Conservation (phyloP, 2,888 invertebrate genomes). For the Chymomyza amoena region DNA sequence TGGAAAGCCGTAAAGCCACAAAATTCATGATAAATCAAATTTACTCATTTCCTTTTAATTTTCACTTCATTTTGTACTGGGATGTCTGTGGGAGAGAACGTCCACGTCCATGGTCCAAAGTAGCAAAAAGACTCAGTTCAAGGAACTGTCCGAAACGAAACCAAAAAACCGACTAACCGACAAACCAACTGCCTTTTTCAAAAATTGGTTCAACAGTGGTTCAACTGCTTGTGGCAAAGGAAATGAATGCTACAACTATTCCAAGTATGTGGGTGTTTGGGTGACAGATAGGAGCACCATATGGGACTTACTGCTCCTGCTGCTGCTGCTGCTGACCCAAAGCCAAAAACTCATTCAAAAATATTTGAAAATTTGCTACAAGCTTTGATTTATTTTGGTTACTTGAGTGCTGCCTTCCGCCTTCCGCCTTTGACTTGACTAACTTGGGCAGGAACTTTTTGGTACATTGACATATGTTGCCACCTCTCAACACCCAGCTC, state of each 20-base stretch:
- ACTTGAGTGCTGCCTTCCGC: neutral
- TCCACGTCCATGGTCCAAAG: too few species aligned
- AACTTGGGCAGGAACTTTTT: neutral
- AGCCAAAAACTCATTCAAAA: conserved; percentile 33
- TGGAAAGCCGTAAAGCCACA: conserved; percentile 40
- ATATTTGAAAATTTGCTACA: conserved; percentile 30
- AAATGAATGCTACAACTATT: neutral
- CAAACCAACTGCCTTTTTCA: neutral
- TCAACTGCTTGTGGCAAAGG: neutral
- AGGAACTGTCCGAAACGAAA: neutral
- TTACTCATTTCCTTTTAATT: conserved; percentile 71
- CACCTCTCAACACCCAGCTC: too few species aligned
- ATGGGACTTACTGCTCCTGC: neutral
- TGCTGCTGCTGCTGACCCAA: neutral
- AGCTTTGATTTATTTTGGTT: conserved; percentile 43
- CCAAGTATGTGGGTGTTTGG: conserved; percentile 1
- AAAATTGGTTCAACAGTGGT: neutral
- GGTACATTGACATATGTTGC: conserved; percentile 5
- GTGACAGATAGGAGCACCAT: conserved; percentile 1
- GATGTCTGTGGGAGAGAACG: conserved; percentile 31
- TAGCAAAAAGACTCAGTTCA: neutral
- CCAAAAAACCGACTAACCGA: neutral
- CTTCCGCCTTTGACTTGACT: neutral
- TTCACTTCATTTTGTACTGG: conserved; percentile 46
- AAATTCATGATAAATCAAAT: conserved; percentile 68